Conservation (phyloP, 2,888 invertebrate genomes). For the Parasteatoda lunata region DNA sequence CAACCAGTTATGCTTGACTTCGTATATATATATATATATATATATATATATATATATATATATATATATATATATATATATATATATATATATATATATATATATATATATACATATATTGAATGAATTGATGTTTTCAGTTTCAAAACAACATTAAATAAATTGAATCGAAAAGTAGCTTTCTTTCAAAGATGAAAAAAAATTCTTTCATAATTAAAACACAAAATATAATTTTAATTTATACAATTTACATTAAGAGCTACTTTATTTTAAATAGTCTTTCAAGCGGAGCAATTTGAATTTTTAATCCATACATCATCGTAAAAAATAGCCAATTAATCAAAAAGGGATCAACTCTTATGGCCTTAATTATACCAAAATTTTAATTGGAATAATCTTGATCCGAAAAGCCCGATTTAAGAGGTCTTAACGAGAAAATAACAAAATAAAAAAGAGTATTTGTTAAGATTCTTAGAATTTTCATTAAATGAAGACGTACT, state of each 20-base stretch:
- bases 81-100: too few relatives aligned
- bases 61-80: too few relatives aligned
- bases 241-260: too few relatives aligned
- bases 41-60: too few relatives aligned
- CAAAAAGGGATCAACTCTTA: constrained; percentile 50
- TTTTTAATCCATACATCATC: background rate
- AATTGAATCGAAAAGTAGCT: too few relatives aligned
- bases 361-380: constrained; percentile 48
- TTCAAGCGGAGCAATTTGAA: background rate
- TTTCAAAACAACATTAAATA: too few relatives aligned
- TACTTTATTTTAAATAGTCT: background rate
- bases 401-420: constrained; percentile 52
- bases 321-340: constrained; percentile 42
- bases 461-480: constrained; percentile 43
- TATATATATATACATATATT: too few relatives aligned
- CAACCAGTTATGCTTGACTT: too few relatives aligned
- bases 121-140: too few relatives aligned
- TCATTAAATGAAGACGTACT: constrained; percentile 41
- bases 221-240: background rate
- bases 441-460: constrained; percentile 28
- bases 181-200: constrained; percentile 5
- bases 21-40: too few relatives aligned
- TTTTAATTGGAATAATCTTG: constrained; percentile 62
- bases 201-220: constrained; percentile 30
- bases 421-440: constrained; percentile 53